Conservation (phyloP, 2,113 vertebrate genomes). For the Rhea pennata region DNA sequence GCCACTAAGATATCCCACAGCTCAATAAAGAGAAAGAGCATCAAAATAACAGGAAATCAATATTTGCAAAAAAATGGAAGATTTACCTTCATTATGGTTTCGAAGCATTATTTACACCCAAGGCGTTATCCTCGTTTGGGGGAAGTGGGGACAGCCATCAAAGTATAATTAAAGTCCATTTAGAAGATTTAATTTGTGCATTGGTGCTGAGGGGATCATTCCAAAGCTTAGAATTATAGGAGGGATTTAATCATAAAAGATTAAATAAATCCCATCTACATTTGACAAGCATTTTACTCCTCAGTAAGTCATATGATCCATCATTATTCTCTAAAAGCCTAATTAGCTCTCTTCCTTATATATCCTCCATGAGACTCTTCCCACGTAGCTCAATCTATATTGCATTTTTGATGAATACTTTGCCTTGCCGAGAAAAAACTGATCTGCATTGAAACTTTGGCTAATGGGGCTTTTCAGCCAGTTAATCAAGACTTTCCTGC, state of each 20-base stretch:
- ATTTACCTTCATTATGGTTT: not conserved
- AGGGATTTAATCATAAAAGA: slow-evolving; percentile 59
- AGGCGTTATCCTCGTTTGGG: not conserved
- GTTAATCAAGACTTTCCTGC: not conserved
- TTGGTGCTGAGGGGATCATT: slow-evolving; percentile 21
- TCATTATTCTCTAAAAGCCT: slow-evolving; percentile 3
- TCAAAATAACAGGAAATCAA: not conserved
- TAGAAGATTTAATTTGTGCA: slow-evolving; percentile 54
- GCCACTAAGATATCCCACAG: not conserved
- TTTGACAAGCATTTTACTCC: slow-evolving; percentile 14
- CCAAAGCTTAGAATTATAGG: slow-evolving; percentile 33
- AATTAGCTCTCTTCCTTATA: slow-evolving; percentile 21
- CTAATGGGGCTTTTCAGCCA: not conserved
- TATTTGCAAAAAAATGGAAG: not conserved
- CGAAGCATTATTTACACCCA: not conserved
- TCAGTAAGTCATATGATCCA: not conserved
- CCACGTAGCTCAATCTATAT: fast-evolving
- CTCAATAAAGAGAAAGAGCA: not conserved
- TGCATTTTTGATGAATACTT: not conserved
- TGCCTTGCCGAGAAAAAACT: not conserved
- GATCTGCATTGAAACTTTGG: not conserved
- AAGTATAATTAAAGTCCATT: slow-evolving; percentile 46
- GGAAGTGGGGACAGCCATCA: not conserved
- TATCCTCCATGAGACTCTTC: not conserved
- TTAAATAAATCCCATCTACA: slow-evolving; percentile 28